A percentile compares a stretch with the other conserved stretches of the same genome.
Conservation (phyloP, 2,113 vertebrate genomes). For the Psettodes erumei region DNA sequence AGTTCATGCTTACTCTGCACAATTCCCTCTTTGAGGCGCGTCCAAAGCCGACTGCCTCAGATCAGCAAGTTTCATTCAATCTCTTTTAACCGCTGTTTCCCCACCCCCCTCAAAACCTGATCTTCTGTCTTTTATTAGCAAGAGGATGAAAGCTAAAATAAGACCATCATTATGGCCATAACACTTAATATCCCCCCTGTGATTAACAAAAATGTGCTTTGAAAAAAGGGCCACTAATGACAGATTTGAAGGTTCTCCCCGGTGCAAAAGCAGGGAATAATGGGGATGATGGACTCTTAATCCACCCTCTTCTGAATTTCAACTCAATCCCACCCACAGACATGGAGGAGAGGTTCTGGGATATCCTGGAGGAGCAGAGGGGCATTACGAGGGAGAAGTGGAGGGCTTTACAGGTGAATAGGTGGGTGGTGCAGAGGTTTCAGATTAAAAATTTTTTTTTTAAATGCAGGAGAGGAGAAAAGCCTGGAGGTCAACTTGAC, state of each 20-base stretch:
- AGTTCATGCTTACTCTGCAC: slow-evolving; percentile 27
- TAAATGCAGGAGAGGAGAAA: slow-evolving; percentile 35
- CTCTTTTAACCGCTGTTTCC: neutral
- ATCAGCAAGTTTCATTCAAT: slow-evolving; percentile 39
- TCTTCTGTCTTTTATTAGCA: slow-evolving; percentile 11
- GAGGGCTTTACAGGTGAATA: slow-evolving; percentile 65
- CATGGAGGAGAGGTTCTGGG: slow-evolving; percentile 10
- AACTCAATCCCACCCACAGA: slow-evolving; percentile 37
- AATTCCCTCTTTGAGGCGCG: slow-evolving; percentile 2
- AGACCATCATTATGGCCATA: neutral
- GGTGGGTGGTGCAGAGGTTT: slow-evolving; percentile 36
- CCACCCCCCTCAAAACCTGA: neutral
- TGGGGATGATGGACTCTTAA: slow-evolving; percentile 22
- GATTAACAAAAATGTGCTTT: neutral
- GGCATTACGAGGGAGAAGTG: slow-evolving; percentile 24
- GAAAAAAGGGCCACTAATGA: slow-evolving; percentile 7
- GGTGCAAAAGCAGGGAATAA: neutral
- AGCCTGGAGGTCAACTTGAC: slow-evolving; percentile 72
- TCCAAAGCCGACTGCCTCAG: slow-evolving; percentile 18
- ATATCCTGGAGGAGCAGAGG: neutral
- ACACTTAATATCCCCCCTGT: slow-evolving; percentile 1
- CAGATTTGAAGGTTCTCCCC: slow-evolving; percentile 1
- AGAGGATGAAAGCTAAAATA: slow-evolving; percentile 19
- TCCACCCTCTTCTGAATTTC: slow-evolving; percentile 17
- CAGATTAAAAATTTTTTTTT: slow-evolving; percentile 51